Evolutionary conservation across 2,113 vertebrate genomes (phyloP), one percentile per base, ranked within the genome.

Genomic region (Ploceus nigricollis): DNA sequence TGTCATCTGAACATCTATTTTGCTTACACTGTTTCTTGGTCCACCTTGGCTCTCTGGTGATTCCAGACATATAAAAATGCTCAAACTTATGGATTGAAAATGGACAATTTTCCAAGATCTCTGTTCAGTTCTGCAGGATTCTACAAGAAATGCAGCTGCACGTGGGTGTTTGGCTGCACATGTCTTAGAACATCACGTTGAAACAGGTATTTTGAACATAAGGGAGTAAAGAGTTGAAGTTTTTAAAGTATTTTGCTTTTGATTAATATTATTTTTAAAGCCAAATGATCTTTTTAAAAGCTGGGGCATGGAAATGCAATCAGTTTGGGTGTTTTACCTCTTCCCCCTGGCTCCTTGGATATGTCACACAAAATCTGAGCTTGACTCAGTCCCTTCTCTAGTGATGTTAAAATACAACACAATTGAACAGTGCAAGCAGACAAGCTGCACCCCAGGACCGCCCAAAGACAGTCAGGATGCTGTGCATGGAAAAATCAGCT

Each of bases 361-460:
- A 10, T 10, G 13, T 72, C 66, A 42, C 31, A 24, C 15, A 33
- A 87, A 94, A 50, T 19, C 24, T 82, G 45, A 22, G 58, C 31
- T 80, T 42, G 45, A 15, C 66, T 77, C 63, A 10, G 31, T 40
- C 8, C 42, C 30, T 50, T 79, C 70, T 27, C 31, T 12, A 20
- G 10, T 9, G 35, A 80, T 17, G 56, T 51, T 60, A 48, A 90
- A 85, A 69, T 13, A 8, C 2, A 48, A 8, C 20, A 31, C 31
- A 45, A 7, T 20, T 60, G 35, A 39, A 7, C 1, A 0, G n/a
- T 30, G 40, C 11, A 37, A 48, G 50, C 19, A 61, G 72, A 28
- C 24, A 58, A 69, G 25, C 42, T 37, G 37, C 87, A 33, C 45
- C 75, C 70, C 28, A 7, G 23, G 45, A 18, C 0, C 0, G 58